These are phyloP conservation scores for Holocentrus rufus DNA, from an alignment of 2,797 vertebrate genomes.

Conservation along the genomic window DNA sequence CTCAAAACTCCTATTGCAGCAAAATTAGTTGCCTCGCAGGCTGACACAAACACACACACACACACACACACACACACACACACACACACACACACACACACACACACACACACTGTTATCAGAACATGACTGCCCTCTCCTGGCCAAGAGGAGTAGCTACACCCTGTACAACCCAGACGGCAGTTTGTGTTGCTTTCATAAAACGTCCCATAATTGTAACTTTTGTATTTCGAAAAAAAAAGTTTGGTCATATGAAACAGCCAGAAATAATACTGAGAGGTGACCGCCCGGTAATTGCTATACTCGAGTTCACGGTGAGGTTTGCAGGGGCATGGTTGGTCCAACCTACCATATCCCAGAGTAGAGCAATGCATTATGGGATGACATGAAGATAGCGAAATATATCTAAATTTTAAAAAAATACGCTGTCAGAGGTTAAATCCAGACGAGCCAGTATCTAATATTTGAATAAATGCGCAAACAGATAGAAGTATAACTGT, in stretches of 20 bases:
- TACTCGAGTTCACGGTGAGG: rapidly evolving
- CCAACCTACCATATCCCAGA: conserved; percentile 1
- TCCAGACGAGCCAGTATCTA: rapidly evolving
- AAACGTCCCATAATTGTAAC: not conserved
- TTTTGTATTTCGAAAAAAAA: not conserved
- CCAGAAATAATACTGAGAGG: rapidly evolving
- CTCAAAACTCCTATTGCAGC: too few relatives aligned
- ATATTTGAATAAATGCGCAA: rapidly evolving
- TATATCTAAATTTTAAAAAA: not conserved
- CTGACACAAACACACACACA: not conserved
- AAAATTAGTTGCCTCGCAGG: too few relatives aligned
- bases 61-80: not conserved
- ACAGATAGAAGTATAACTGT: rapidly evolving
- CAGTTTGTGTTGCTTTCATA: not conserved
- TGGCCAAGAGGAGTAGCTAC: conserved; percentile 29
- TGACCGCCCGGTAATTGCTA: not conserved
- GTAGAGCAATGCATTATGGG: conserved; percentile 63
- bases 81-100: not conserved
- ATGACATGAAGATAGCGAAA: not conserved
- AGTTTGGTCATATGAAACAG: rapidly evolving
- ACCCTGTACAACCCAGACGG: not conserved
- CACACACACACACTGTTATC: not conserved
- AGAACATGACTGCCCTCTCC: conserved; percentile 44
- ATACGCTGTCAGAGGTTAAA: rapidly evolving
- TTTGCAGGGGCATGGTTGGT: not conserved